Conservation (phyloP, 2,113 vertebrate species). For the Sylvietta virens region DNA sequence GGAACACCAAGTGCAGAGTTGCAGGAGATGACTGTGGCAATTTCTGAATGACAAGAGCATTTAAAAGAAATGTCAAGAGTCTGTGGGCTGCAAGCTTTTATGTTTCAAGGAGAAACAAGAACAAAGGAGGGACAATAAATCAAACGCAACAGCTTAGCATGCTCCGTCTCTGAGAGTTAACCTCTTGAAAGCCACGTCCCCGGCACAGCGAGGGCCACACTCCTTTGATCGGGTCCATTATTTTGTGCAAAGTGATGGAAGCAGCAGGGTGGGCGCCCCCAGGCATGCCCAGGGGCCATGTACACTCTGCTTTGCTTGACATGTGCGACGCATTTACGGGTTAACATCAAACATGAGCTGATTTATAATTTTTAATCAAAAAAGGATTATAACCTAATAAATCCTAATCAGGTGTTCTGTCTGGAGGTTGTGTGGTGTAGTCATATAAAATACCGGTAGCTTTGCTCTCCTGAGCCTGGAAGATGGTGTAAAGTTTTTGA, state of each 20-base stretch:
- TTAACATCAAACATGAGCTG: constrained; percentile 57
- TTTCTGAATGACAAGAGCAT: constrained; percentile 60
- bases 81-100: constrained; percentile 56
- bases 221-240: constrained; percentile 37
- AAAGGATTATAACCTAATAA: constrained; percentile 63
- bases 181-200: constrained; percentile 42
- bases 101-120: constrained; percentile 66
- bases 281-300: background rate
- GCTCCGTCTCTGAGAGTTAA: constrained; percentile 50
- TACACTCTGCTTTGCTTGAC: background rate
- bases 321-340: constrained; percentile 47
- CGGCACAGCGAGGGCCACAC: background rate
- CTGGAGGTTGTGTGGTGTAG: constrained; percentile 17
- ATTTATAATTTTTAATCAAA: constrained; percentile 68
- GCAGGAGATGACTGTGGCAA: constrained; percentile 34
- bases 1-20: constrained; percentile 12
- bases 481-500: background rate
- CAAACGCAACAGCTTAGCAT: constrained; percentile 33
- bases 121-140: constrained; percentile 66
- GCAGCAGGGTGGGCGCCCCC: constrained; percentile 13
- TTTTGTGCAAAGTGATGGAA: background rate
- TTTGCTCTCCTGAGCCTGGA: background rate
- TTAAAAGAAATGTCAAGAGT: constrained; percentile 66
- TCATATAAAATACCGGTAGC: background rate
- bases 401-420: constrained; percentile 38